Evolutionary conservation across 2,797 vertebrate genomes (phyloP).

Genomic region (Betta splendens): DNA sequence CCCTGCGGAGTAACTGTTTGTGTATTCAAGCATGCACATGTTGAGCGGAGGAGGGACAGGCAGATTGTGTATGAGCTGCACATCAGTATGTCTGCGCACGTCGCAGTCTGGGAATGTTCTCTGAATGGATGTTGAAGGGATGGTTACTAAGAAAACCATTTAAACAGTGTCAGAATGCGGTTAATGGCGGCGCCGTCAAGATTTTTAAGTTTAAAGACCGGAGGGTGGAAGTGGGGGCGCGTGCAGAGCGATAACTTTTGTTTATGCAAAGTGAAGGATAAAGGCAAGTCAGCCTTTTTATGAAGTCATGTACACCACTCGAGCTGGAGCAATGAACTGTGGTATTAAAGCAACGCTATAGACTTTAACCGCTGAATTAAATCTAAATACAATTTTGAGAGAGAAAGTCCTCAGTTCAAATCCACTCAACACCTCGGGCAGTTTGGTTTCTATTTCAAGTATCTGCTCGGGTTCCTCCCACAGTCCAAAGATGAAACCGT

Average conservation of each 20-base stretch:
- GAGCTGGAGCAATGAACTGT: background rate
- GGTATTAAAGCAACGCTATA: background rate
- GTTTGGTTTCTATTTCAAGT: background rate
- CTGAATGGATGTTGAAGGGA: background rate
- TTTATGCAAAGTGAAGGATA: background rate
- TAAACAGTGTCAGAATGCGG: background rate
- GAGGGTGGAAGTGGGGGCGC: background rate
- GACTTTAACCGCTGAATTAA: background rate
- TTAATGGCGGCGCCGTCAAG: background rate
- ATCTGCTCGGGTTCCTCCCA: background rate
- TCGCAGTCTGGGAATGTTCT: slow-evolving; percentile 5
- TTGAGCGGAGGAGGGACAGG: slow-evolving; percentile 10
- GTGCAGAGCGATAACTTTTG: background rate
- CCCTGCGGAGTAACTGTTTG: slow-evolving; percentile 25
- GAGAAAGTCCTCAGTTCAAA: background rate
- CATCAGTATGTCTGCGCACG: slow-evolving; percentile 24
- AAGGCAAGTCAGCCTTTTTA: background rate
- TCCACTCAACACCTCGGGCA: background rate
- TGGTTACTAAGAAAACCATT: background rate
- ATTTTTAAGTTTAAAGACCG: background rate
- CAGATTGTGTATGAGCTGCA: slow-evolving; percentile 3
- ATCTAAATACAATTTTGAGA: background rate
- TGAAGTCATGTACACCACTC: background rate
- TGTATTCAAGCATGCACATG: slow-evolving; percentile 32
- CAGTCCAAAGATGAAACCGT: background rate